These are phyloP conservation scores for Prunella fulvescens DNA, from an alignment of 2,113 vertebrate genomes.

Conservation along the genomic window DNA sequence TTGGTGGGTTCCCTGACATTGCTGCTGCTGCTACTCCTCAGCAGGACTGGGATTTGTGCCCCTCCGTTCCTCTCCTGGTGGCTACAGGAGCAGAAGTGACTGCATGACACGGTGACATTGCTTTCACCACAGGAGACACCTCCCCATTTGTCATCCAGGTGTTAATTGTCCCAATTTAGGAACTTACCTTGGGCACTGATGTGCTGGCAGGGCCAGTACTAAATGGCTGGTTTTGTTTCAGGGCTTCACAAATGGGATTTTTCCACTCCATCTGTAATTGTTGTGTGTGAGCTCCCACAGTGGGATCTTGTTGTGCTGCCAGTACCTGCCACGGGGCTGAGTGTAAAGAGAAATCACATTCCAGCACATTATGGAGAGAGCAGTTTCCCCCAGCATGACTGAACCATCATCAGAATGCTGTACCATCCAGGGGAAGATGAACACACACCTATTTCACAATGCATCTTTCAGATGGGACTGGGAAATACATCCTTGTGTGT, in stretches of 20 bases:
- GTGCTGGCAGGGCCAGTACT: neutral
- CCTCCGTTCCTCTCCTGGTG: rapidly evolving
- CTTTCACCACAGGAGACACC: rapidly evolving
- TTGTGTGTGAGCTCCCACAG: rapidly evolving
- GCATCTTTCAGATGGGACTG: neutral
- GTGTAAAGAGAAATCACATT: neutral
- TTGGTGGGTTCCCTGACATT: rapidly evolving
- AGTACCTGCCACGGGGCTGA: neutral
- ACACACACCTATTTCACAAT: neutral
- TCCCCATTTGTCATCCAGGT: rapidly evolving
- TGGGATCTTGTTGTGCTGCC: neutral
- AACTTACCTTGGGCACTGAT: rapidly evolving
- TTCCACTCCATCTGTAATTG: neutral
- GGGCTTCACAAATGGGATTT: neutral
- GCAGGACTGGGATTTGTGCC: neutral
- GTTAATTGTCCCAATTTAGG: neutral
- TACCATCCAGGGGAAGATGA: neutral
- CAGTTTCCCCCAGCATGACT: neutral
- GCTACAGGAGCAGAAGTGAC: rapidly evolving
- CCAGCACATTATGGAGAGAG: neutral
- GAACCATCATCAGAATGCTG: neutral
- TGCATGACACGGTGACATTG: rapidly evolving
- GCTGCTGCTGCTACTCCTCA: neutral
- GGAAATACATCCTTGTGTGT: neutral
- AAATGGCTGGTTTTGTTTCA: too few relatives aligned